These are phyloP conservation scores for Eupleurogrammus muticus DNA, from an alignment of 2,797 vertebrate genomes.

Conservation along the genomic window DNA sequence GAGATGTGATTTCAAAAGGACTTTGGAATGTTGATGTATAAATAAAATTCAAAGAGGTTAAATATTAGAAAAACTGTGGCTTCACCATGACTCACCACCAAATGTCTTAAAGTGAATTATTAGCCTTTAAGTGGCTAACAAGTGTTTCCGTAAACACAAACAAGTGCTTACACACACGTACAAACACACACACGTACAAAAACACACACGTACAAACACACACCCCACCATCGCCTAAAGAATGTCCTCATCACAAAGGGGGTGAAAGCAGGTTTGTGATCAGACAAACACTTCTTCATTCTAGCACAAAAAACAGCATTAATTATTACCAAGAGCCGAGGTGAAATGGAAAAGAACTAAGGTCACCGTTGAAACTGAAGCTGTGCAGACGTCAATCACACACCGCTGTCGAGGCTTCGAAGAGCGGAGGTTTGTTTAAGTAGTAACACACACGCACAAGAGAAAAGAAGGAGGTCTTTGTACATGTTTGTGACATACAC, in stretches of 20 bases:
- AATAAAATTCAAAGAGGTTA: not conserved
- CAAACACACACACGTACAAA: slow-evolving; percentile 8
- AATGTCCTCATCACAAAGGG: slow-evolving; percentile 40
- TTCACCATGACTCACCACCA: slow-evolving; percentile 28
- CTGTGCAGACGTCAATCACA: slow-evolving; percentile 23
- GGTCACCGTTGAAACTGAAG: slow-evolving; percentile 22
- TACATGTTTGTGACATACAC: not conserved
- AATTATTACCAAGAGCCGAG: slow-evolving; percentile 62
- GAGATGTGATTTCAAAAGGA: too few species aligned
- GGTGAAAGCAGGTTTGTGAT: slow-evolving; percentile 44
- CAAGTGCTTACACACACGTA: slow-evolving; percentile 14
- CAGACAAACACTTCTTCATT: slow-evolving; percentile 33
- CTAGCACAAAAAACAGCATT: slow-evolving; percentile 52
- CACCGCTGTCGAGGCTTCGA: slow-evolving; percentile 33
- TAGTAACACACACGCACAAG: not conserved
- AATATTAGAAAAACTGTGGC: slow-evolving; percentile 6
- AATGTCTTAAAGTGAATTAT: slow-evolving; percentile 54
- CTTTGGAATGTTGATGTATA: not conserved
- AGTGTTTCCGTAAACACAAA: slow-evolving; percentile 48
- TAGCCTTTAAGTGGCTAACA: slow-evolving; percentile 48
- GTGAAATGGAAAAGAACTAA: slow-evolving; percentile 53
- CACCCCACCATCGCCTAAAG: slow-evolving; percentile 14
- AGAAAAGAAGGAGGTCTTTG: slow-evolving; percentile 7
- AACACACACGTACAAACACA: slow-evolving; percentile 12
- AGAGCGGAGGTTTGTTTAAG: slow-evolving; percentile 33